Percentiles rank a stretch among this genome's conserved stretches.
Evolutionary conservation across 1,140 invertebrate species (phyloP).

Genomic region (Drosophila micromelanica): DNA sequence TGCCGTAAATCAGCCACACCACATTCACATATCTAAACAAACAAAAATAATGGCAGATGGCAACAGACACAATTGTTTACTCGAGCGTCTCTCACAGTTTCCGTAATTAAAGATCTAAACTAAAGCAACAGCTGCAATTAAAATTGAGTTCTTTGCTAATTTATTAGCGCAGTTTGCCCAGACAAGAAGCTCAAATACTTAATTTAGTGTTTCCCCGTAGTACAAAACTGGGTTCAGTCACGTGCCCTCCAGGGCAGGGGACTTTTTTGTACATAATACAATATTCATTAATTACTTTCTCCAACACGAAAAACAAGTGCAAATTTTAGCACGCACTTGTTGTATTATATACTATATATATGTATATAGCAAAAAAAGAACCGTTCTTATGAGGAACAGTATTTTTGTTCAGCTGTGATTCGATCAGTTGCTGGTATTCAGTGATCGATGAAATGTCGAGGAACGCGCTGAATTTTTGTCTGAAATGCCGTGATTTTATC

Average conservation of each 20-base stretch:
- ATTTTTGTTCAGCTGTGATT: slow-evolving; percentile 21
- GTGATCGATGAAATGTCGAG: slow-evolving; percentile 51
- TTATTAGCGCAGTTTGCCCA: neutral
- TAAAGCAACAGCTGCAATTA: slow-evolving; percentile 11
- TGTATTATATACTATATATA: slow-evolving; percentile 9
- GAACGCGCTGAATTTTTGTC: slow-evolving; percentile 37
- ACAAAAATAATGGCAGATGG: slow-evolving; percentile 40
- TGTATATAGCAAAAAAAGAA: slow-evolving; percentile 50
- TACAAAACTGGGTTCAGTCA: slow-evolving; percentile 3
- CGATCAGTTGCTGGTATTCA: slow-evolving; percentile 44
- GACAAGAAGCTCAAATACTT: slow-evolving; percentile 6
- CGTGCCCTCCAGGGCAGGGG: slow-evolving; percentile 1
- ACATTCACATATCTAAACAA: neutral
- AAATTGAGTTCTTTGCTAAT: neutral
- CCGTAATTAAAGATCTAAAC: slow-evolving; percentile 57
- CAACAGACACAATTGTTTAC: slow-evolving; percentile 54
- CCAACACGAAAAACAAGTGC: slow-evolving; percentile 17
- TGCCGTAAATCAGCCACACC: slow-evolving; percentile 48
- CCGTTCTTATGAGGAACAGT: slow-evolving; percentile 11
- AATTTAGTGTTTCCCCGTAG: slow-evolving; percentile 8
- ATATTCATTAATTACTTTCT: slow-evolving; percentile 18
- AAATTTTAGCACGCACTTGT: slow-evolving; percentile 18
- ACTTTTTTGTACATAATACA: slow-evolving; percentile 15
- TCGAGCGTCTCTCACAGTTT: slow-evolving; percentile 60
- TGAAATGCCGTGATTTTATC: slow-evolving; percentile 44